Percentiles rank a stretch among this genome's conserved stretches.
phyloP scores from a whole-genome alignment of 2,797 vertebrate species.

The Alectoris magna region DNA sequence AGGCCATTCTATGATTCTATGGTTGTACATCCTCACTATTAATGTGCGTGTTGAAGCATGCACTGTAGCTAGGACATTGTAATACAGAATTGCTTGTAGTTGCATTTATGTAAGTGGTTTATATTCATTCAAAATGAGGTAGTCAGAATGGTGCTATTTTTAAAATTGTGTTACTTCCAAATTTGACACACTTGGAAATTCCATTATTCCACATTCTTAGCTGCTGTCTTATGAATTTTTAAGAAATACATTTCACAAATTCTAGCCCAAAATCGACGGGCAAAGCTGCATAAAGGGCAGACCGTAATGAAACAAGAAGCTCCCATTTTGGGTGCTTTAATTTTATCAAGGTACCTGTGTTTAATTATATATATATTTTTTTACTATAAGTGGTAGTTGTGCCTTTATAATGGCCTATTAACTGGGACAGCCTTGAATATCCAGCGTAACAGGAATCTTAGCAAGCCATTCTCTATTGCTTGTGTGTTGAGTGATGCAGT shows the following conservation, averaged over 20 bases:
- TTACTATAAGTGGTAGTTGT: background rate
- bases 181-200: background rate
- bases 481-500: accelerated
- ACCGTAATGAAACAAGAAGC: background rate
- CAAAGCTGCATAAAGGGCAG: background rate
- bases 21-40: background rate
- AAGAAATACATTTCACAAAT: background rate
- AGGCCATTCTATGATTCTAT: too few species aligned
- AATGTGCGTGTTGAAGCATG: background rate
- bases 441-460: background rate
- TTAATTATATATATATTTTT: background rate
- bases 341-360: background rate
- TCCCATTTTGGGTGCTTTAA: background rate
- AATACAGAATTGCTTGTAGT: background rate
- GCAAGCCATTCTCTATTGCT: accelerated
- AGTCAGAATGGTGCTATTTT: background rate
- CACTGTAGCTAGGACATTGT: background rate
- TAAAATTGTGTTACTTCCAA: background rate
- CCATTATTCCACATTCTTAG: too few species aligned
- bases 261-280: background rate
- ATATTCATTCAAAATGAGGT: background rate
- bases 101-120: background rate
- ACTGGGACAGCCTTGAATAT: background rate
- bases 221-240: background rate
- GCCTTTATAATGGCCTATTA: background rate